Percentiles rank a stretch among this genome's conserved stretches.
phyloP scores from a whole-genome alignment of 2,888 invertebrate genomes.

The Temnothorax unifasciatus region DNA sequence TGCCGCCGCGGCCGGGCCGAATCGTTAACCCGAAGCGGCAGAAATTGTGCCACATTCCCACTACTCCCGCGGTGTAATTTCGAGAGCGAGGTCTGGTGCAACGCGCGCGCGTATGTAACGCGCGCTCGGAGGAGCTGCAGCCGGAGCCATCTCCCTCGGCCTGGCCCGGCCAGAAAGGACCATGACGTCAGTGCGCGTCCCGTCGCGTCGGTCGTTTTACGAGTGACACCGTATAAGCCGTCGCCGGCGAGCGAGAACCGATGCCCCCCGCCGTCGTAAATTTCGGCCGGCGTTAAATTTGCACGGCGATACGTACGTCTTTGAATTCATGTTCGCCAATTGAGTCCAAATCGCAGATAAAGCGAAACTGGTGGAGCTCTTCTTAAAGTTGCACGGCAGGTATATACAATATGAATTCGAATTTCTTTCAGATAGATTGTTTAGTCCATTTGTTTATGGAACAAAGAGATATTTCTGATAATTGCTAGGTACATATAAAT shows the following conservation, averaged over 20 bases:
- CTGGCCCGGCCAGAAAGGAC: slow-evolving; percentile 64
- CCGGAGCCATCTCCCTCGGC: slow-evolving; percentile 38
- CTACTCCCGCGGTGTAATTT: slow-evolving; percentile 77
- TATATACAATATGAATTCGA: background rate
- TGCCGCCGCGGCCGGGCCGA: slow-evolving; percentile 62
- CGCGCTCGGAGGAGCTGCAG: slow-evolving; percentile 9
- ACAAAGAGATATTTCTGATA: background rate
- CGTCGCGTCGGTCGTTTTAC: slow-evolving; percentile 48
- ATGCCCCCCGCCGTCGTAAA: slow-evolving; percentile 43
- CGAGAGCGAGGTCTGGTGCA: slow-evolving; percentile 67
- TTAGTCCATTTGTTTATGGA: background rate
- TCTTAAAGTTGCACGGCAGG: background rate
- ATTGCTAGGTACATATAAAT: background rate
- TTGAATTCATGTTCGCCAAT: background rate
- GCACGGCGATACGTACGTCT: slow-evolving; percentile 12
- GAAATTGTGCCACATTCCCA: slow-evolving; percentile 80
- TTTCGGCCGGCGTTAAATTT: slow-evolving; percentile 33
- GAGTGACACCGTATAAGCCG: slow-evolving; percentile 53
- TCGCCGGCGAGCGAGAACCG: slow-evolving; percentile 27
- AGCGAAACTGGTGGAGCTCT: background rate
- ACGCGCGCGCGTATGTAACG: background rate
- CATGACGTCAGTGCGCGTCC: slow-evolving; percentile 69
- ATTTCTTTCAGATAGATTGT: background rate
- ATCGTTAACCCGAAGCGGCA: slow-evolving; percentile 80
- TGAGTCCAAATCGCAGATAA: background rate